Base-by-base conservation (phyloP, 2,888 invertebrate species). In the Dicyrtomina minuta region DNA sequence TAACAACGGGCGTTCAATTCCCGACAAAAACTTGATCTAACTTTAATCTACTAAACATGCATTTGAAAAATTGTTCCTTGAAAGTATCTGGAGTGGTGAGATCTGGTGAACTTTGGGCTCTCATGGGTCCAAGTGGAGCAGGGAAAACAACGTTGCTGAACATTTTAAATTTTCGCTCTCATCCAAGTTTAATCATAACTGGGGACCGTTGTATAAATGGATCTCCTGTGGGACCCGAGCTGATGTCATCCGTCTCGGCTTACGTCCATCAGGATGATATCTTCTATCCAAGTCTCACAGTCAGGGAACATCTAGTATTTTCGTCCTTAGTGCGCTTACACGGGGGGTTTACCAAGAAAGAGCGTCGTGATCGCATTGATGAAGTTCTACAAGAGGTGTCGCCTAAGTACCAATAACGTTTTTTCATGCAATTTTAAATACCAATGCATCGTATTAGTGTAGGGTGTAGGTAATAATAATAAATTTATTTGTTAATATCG, bases 141-240 rank as follows among this genome's bases (percentile, higher is more conserved):
- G 56, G 56, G 15, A 56, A 56, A 15, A 56, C 56, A n/a, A 27
- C 56, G 56, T 33, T 56, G 15, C 56, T 56, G 2, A 56, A 56
- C n/a, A 15, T 22, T 15, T 17, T 56, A 2, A 26, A 56, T 56
- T 56, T 56, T 33, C 12, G 51, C 15, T 27, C 26, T 27, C 2
- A 26, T n/a, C 2, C 6, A 5, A 6, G 12, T 4, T 8, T 27
- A n/a, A 10, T 17, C 13, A 33, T 56, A n/a, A 6, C 26, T n/a
- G 56, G 56, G n/a, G 56, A 56, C 13, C 56, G 56, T 3, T 56
- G 56, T n/a, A 56, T 56, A n/a, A 56, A 56, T 33, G 56, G 56
- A 4, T 26, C 33, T 12, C 27, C 56, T 10, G 15, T 56, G 2
- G 27, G n/a, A 4, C 27, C 56, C n/a, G 12, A 26, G 27, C 6